Base-by-base conservation (phyloP, 2,113 vertebrate species). In the Thamnaconus septentrionalis region DNA sequence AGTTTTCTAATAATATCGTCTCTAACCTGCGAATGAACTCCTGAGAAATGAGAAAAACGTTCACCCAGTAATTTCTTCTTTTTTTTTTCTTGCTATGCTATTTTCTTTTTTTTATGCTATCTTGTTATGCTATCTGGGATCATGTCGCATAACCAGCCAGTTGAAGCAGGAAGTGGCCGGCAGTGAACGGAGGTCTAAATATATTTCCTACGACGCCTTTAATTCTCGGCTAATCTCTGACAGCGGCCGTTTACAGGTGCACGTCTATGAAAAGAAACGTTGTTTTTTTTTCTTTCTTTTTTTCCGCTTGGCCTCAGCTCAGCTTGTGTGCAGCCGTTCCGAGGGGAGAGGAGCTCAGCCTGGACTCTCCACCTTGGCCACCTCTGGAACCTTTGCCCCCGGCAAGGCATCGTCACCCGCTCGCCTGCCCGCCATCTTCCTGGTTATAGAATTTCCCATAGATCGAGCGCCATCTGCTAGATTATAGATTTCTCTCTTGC, bases 391-490 rank as follows among this genome's bases (percentile, higher is more conserved):
- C 59, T 67, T 66, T 64, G 59, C 61, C 72, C 68, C 5, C 39
- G 56, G 49, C 48, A 56, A 18, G 39, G 31, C 47, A 71, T 76
- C 75, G 84, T 59, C 60, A 73, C 71, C 73, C 18, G 18, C 18
- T 31, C 18, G 18, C 18, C 18, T 2, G 18, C 57, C 68, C 80
- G 80, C 70, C 66, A 59, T 80, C 81, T 71, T 76, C 70, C 63
- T 61, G 54, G 85, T 87, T 87, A 88, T 76, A 85, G 82, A 86
- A 82, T 88, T 88, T 90, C 88, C 75, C 86, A 89, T 88, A 89
- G 91, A 91, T 91, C 76, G 75, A 69, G 67, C 84, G 80, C 91
- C 90, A 90, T 91, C 87, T 91, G 90, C 83, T 82, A 85, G 88
- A 91, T 91, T 92, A 92, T 89, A 89, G 90, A 92, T 90, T 84